phyloP scores from a whole-genome alignment of 2,797 vertebrate genomes.

The Moxostoma hubbsi region DNA sequence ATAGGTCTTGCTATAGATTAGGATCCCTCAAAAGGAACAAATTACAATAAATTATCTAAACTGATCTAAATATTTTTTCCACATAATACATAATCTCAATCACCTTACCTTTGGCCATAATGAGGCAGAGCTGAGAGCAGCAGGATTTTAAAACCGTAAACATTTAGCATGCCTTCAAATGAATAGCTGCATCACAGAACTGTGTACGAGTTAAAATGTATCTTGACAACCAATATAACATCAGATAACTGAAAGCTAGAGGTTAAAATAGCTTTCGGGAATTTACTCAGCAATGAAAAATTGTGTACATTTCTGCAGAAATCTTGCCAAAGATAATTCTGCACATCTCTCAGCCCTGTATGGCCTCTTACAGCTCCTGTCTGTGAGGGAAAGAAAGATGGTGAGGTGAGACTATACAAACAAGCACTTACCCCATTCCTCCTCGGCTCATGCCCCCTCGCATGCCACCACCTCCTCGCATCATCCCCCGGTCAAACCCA shows the following conservation, averaged over 20 bases:
- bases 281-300: too few species aligned
- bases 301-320: not conserved
- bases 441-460: conserved; percentile 74
- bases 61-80: not conserved
- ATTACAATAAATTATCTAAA: not conserved
- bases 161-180: not conserved
- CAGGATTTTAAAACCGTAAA: not conserved
- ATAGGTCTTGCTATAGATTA: not conserved
- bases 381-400: conserved; percentile 8
- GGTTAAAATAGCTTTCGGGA: too few species aligned
- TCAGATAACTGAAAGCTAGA: too few species aligned
- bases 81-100: conserved; percentile 26
- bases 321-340: not conserved
- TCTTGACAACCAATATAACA: too few species aligned
- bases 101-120: conserved; percentile 61
- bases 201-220: too few species aligned
- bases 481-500: conserved; percentile 88
- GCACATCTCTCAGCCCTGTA: conserved; percentile 57
- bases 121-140: conserved; percentile 57
- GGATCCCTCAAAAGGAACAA: not conserved
- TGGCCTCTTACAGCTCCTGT: conserved; percentile 54
- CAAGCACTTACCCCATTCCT: conserved; percentile 87
- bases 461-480: conserved; percentile 84
- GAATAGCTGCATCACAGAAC: not conserved
- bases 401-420: conserved; percentile 30